Conservation (phyloP, 2,888 invertebrate genomes). For the Ormyrus nitidulus region DNA sequence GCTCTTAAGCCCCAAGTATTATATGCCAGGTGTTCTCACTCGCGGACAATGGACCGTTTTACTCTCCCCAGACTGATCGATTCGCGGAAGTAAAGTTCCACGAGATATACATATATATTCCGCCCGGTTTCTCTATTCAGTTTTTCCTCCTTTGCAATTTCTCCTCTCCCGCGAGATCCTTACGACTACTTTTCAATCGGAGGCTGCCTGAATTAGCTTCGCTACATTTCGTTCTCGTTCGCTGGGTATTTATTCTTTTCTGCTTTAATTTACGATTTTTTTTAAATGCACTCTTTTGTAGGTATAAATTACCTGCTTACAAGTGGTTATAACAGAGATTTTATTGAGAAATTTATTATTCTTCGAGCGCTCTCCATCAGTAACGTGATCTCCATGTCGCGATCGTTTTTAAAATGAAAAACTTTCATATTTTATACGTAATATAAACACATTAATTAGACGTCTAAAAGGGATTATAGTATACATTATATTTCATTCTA, state of each 20-base stretch:
- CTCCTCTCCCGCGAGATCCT: not conserved
- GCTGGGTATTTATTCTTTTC: not conserved
- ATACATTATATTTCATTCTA: too few species aligned
- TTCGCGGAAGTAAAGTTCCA: conserved; percentile 20
- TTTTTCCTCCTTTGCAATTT: not conserved
- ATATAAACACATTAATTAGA: too few species aligned
- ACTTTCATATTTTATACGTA: too few species aligned
- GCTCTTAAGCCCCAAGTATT: conserved; percentile 63
- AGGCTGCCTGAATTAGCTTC: not conserved
- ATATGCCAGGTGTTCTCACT: conserved; percentile 61
- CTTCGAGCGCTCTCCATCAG: too few species aligned
- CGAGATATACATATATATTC: not conserved
- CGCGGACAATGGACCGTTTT: conserved; percentile 57
- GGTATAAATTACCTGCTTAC: too few species aligned
- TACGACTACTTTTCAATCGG: not conserved
- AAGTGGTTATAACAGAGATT: too few species aligned
- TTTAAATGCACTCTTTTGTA: not conserved
- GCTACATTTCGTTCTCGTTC: not conserved
- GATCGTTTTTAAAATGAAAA: too few species aligned
- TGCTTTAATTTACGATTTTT: not conserved
- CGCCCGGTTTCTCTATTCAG: not conserved
- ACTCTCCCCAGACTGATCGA: conserved; percentile 21
- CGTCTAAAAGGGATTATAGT: too few species aligned
- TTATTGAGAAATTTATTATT: too few species aligned
- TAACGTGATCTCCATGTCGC: too few species aligned